Evolutionary conservation across 1,140 invertebrate species (phyloP), one percentile per base, ranked within the genome.

Genomic region (Eubasilissa regina): DNA sequence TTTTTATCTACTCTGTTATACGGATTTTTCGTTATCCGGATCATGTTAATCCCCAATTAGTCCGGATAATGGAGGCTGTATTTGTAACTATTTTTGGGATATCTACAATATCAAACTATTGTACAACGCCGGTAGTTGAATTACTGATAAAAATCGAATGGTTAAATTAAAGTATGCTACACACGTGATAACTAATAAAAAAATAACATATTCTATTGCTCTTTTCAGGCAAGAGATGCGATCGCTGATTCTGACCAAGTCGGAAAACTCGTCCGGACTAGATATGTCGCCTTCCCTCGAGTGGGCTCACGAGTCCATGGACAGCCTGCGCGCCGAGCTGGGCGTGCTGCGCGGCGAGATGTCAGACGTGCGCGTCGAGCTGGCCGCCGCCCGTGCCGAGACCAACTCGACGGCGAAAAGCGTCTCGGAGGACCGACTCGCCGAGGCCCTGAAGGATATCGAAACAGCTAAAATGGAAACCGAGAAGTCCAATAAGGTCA

Each of bases 291-390:
- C 60, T n/a, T 64, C 66, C n/a, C 66, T 70, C n/a, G 66, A 70
- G 45, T 70, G 66, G 66, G 66, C 66, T 43, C 66, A 64, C 60
- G 60, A 64, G 10, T 64, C 60, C 35, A 43, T 64, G 60, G 60
- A 64, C 60, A 25, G 19, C 4, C 19, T 64, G 10, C 60, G 66
- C n/a, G 45, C 66, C 11, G 66, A 47, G 17, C 17, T 70, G n/a
- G 66, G 66, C 15, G 43, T 17, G 12, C 66, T 70, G 43, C 66
- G 66, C 66, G 45, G 66, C 43, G 66, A 70, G 45, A 70, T 70
- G 66, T 17, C 44, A 0, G 45, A 51, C 1, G 45, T 70, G 43
- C 66, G 66, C 66, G 47, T 48, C 0, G 66, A 70, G 15, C 44
- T 70, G 66, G 45, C 13, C 43, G 66, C n/a, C 7, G 66, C 66